phyloP scores from a whole-genome alignment of 2,113 vertebrate species.

The Hoplias malabaricus region DNA sequence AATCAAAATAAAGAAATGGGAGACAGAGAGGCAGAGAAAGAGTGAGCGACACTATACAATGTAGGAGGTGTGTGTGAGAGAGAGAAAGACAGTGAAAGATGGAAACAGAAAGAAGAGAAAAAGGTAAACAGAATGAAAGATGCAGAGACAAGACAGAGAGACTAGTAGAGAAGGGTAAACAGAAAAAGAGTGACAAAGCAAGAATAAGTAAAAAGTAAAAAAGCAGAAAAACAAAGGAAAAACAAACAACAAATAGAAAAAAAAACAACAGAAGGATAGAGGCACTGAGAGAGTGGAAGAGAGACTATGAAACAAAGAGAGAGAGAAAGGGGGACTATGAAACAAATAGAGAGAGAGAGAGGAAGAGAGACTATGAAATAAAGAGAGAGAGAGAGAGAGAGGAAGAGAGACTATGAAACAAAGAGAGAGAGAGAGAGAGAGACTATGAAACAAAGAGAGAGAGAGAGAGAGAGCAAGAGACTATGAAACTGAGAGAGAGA shows the following conservation, averaged over 20 bases:
- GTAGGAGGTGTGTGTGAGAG: too few species aligned
- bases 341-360: background rate
- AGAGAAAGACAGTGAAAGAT: background rate
- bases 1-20: too few species aligned
- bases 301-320: too few species aligned
- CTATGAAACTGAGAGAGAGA: background rate
- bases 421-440: background rate
- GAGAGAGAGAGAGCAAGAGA: background rate
- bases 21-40: background rate
- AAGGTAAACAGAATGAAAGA: background rate
- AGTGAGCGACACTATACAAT: background rate
- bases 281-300: background rate
- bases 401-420: background rate
- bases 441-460: too few species aligned
- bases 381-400: background rate
- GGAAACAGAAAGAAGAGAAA: background rate
- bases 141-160: background rate
- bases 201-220: too few species aligned
- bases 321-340: background rate
- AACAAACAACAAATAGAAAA: too few species aligned
- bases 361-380: background rate
- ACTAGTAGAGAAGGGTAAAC: background rate
- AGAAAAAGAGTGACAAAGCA: background rate
- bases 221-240: too few species aligned
- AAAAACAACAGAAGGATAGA: too few species aligned